Conservation (phyloP, 2,888 invertebrate genomes). For the Archips xylosteana region DNA sequence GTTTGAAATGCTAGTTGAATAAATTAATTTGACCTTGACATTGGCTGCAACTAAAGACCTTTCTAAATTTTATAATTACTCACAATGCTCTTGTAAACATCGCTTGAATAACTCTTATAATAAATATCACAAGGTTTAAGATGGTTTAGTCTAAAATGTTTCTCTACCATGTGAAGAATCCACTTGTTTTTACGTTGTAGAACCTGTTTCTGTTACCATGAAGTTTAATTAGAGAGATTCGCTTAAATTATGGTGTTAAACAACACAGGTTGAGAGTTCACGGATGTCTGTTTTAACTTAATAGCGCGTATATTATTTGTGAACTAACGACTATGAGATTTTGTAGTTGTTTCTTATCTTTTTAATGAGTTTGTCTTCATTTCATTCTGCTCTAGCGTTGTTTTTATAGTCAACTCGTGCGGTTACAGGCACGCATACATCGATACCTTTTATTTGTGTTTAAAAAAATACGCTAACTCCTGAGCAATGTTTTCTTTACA, state of each 20-base stretch:
- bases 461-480: too few species aligned
- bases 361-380: not conserved
- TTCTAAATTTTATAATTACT: slow-evolving; percentile 37
- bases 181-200: slow-evolving; percentile 11
- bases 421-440: too few species aligned
- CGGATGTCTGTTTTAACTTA: slow-evolving; percentile 16
- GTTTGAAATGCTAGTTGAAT: slow-evolving; percentile 20
- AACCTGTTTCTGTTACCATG: slow-evolving; percentile 28
- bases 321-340: slow-evolving; percentile 2
- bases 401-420: not conserved
- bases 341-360: not conserved
- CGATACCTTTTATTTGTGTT: not conserved
- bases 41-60: slow-evolving; percentile 23
- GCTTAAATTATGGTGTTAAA: slow-evolving; percentile 29
- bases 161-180: not conserved
- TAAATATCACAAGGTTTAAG: slow-evolving; percentile 1
- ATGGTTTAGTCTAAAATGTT: not conserved
- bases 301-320: not conserved
- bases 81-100: not conserved
- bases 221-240: slow-evolving; percentile 38
- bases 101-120: slow-evolving; percentile 6
- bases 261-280: slow-evolving; percentile 27
- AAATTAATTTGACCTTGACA: slow-evolving; percentile 37
- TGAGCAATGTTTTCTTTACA: too few species aligned
- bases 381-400: not conserved